Conservation (phyloP, 2,888 invertebrate species). For the Dasysyrphus albostriatus region DNA sequence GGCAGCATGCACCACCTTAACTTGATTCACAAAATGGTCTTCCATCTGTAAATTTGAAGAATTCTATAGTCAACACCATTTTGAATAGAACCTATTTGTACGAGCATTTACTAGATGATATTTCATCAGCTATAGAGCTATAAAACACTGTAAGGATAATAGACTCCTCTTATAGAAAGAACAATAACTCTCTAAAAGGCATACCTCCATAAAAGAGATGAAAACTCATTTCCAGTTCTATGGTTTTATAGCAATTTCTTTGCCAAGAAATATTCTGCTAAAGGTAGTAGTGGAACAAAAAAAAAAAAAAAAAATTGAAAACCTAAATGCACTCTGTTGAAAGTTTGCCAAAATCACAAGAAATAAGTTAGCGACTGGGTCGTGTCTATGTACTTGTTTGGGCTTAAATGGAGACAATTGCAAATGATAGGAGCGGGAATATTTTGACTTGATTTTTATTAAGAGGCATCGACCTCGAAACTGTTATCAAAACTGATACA, state of each 20-base stretch:
- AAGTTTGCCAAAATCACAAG: constrained; percentile 49
- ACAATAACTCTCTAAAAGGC: constrained; percentile 38
- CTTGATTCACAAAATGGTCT: neutral
- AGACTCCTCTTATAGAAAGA: constrained; percentile 16
- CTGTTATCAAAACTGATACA: no score
- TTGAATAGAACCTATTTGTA: constrained; percentile 26
- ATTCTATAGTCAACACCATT: constrained; percentile 16
- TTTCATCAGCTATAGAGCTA: neutral
- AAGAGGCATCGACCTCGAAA: neutral
- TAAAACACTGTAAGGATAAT: neutral
- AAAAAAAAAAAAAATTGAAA: constrained; percentile 21
- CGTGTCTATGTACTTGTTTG: neutral
- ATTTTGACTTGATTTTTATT: neutral
- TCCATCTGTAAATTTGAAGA: constrained; percentile 15
- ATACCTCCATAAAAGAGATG: constrained; percentile 26
- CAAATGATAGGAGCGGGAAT: neutral
- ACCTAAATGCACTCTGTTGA: constrained; percentile 44
- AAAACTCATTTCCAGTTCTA: constrained; percentile 23
- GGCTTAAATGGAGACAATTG: neutral
- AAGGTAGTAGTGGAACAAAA: neutral
- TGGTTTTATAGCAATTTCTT: neutral
- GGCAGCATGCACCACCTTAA: constrained; percentile 1
- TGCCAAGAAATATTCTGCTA: constrained; percentile 53
- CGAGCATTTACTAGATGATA: neutral
- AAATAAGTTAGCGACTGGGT: neutral